Conservation (phyloP, 2,113 vertebrate genomes). For the Dicaeum eximium region DNA sequence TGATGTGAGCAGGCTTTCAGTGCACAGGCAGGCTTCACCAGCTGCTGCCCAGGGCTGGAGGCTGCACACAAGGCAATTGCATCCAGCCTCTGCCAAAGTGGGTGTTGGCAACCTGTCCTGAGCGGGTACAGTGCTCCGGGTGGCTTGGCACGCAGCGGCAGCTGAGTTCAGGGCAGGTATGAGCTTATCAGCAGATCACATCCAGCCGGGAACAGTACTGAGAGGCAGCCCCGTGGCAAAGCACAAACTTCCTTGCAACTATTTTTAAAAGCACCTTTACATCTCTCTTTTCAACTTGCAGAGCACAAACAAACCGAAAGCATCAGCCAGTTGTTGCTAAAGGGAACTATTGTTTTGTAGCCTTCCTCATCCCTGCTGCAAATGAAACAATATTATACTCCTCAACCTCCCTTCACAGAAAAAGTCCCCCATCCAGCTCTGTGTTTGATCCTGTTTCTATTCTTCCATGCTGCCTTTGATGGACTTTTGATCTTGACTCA, state of each 20-base stretch:
- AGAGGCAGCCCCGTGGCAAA: neutral
- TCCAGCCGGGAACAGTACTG: neutral
- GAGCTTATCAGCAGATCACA: neutral
- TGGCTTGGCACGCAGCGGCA: neutral
- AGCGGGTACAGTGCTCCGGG: neutral
- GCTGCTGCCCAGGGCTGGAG: neutral
- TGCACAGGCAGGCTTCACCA: neutral
- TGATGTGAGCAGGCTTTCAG: neutral
- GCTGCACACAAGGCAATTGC: neutral
- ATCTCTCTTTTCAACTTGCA: neutral
- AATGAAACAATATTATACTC: neutral
- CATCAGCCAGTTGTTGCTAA: neutral
- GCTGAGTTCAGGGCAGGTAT: neutral
- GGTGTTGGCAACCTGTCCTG: neutral
- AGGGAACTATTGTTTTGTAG: neutral
- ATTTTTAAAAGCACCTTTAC: constrained; percentile 18
- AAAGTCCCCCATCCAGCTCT: neutral
- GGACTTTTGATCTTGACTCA: neutral
- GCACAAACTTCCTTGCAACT: neutral
- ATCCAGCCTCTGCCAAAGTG: neutral
- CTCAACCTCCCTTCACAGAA: neutral
- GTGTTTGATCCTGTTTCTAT: neutral
- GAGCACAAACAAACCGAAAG: neutral
- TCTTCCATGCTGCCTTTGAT: neutral
- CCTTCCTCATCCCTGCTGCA: neutral